Percentiles rank a stretch among this genome's conserved stretches.
Conservation (phyloP, 2,113 vertebrate genomes). For the Ceratotherium simum region DNA sequence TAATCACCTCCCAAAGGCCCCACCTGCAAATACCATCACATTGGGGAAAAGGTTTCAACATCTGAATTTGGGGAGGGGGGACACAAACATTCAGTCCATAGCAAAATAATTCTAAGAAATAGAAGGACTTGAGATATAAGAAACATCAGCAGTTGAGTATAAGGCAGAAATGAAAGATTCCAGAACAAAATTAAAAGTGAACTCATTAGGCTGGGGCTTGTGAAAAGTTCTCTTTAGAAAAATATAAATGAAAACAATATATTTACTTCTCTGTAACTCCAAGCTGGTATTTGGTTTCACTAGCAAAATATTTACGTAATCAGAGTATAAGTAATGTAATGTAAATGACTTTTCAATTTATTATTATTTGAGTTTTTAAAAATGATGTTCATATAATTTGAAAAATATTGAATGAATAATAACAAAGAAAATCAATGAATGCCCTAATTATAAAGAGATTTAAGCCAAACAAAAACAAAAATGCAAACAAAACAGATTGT, state of each 20-base stretch:
- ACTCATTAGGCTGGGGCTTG: neutral
- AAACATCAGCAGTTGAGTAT: neutral
- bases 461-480: neutral
- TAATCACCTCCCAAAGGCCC: neutral
- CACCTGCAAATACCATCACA: neutral
- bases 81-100: neutral
- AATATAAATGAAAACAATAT: neutral
- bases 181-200: slow-evolving; percentile 8
- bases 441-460: slow-evolving; percentile 23
- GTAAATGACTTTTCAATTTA: slow-evolving; percentile 44
- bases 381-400: neutral
- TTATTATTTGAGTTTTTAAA: slow-evolving; percentile 50
- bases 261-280: neutral
- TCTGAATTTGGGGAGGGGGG: neutral
- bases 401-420: neutral
- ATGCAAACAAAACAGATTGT: neutral
- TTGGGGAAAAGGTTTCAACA: neutral
- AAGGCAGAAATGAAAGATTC: neutral
- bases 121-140: neutral
- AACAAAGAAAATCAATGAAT: slow-evolving; percentile 13
- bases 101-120: neutral
- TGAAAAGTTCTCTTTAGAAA: neutral
- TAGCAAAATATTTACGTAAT: slow-evolving; percentile 37
- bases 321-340: neutral
- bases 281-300: neutral